A percentile compares a stretch with the other conserved stretches of the same genome.
These are phyloP conservation scores for Cyclophora punctaria DNA, from an alignment of 2,888 invertebrate genomes.

Conservation along the genomic window DNA sequence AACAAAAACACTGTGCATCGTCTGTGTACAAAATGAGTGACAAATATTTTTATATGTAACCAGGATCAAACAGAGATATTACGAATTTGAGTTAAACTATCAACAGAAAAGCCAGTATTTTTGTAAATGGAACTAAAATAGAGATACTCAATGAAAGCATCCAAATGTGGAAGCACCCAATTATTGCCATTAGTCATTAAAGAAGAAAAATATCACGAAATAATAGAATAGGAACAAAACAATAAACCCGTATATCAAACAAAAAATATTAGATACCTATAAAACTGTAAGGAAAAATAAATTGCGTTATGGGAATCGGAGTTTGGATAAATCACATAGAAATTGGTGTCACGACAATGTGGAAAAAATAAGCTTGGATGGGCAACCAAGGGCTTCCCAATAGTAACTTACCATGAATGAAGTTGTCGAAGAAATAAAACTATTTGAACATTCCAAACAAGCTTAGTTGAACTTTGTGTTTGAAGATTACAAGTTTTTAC, in stretches of 20 bases:
- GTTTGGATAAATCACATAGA: slow-evolving; percentile 62
- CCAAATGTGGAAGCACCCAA: too few species aligned
- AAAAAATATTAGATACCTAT: slow-evolving; percentile 16
- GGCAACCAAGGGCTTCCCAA: slow-evolving; percentile 41
- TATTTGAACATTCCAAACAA: slow-evolving; percentile 22
- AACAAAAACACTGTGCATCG: not conserved
- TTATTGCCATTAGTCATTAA: too few species aligned
- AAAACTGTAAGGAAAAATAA: slow-evolving; percentile 45
- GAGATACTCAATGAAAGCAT: too few species aligned
- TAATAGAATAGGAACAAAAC: too few species aligned
- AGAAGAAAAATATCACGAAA: too few species aligned
- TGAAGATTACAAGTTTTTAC: slow-evolving; percentile 19
- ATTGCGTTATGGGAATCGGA: slow-evolving; percentile 66
- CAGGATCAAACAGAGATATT: too few species aligned
- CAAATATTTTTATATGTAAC: too few species aligned
- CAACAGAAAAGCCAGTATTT: too few species aligned
- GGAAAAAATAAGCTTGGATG: slow-evolving; percentile 54
- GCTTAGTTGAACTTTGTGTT: slow-evolving; percentile 14
- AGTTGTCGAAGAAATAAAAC: slow-evolving; percentile 22
- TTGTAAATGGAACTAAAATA: too few species aligned
- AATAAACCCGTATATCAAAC: slow-evolving; percentile 23
- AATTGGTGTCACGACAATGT: slow-evolving; percentile 63
- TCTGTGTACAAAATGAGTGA: too few species aligned
- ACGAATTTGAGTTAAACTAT: too few species aligned
- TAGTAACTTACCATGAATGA: slow-evolving; percentile 26